Base-by-base conservation (phyloP, 2,113 vertebrate species). In the Prunella fulvescens region DNA sequence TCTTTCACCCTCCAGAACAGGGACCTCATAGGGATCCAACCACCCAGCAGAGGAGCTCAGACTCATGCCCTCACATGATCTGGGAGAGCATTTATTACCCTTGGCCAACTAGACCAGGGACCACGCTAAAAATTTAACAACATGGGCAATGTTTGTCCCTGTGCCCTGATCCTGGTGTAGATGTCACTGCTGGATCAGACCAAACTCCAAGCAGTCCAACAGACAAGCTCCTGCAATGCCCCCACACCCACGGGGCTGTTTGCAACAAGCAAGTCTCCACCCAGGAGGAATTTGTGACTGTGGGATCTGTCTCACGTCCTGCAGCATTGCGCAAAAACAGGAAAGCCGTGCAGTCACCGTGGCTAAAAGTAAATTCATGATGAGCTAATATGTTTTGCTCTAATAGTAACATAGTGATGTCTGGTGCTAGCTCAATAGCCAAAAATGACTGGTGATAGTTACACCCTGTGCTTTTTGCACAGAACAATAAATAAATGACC, bases 341-440 rank as follows among this genome's bases (percentile, higher is more conserved):
- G 96, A 96, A 96, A 95, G 93, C 81, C 39, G 4, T 64, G 93
- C 91, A 92, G 94, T 76, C 92, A 92, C 91, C 5, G 81, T 92
- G 91, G 86, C 93, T 97, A 92, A 95, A 97, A 97, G 96, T 92
- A 97, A 97, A 94, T 92, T 80, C 91, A 83, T 5, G 66, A 96
- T 97, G 96, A 97, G 95, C 96, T 97, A 93, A 97, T 97, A 28
- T 97, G 95, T 97, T 97, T 97, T 97, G 92, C 94, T 95, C 80
- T 85, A 92, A 78, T 78, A 94, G 80, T 77, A 95, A 91, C 93
- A 53, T 42, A 61, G 96, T 83, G 47, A 93, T 92, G 92, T 88
- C 91, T 96, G 94, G 92, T 86, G 86, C 94, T 78, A 94, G 94
- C 64, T 96, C 71, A 77, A 92, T 92, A 92, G 95, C 95, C 96